These are phyloP conservation scores for Chaetodon auriga DNA, from an alignment of 2,113 vertebrate genomes.

Conservation along the genomic window DNA sequence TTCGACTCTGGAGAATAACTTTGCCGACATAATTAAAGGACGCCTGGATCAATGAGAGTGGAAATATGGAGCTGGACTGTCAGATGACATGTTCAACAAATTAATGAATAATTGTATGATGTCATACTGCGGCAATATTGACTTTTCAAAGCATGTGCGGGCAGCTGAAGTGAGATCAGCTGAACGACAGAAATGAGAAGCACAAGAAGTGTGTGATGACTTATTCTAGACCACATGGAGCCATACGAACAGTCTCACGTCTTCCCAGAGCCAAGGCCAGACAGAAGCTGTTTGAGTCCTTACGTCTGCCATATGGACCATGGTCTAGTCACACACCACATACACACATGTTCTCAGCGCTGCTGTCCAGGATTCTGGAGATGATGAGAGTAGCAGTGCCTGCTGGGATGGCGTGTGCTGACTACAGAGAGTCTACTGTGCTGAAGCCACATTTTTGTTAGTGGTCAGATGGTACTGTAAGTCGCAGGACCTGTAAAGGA, in stretches of 20 bases:
- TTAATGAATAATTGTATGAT: constrained; percentile 20
- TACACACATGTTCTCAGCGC: constrained; percentile 51
- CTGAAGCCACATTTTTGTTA: constrained; percentile 36
- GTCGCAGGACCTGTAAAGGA: constrained; percentile 5
- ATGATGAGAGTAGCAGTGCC: constrained; percentile 82
- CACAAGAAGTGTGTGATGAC: constrained; percentile 43
- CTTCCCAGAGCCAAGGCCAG: constrained; percentile 69
- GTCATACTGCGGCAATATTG: constrained; percentile 22
- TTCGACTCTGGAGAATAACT: background rate
- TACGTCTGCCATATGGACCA: constrained; percentile 60
- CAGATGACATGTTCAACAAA: constrained; percentile 14
- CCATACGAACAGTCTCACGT: constrained; percentile 30
- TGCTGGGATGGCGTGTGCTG: constrained; percentile 66
- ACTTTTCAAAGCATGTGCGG: constrained; percentile 27
- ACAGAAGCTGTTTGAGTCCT: constrained; percentile 68
- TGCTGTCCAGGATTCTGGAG: constrained; percentile 61
- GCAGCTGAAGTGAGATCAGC: constrained; percentile 53
- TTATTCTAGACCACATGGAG: constrained; percentile 66
- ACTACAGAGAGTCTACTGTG: constrained; percentile 64
- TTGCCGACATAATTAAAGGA: background rate
- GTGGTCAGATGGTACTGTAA: constrained; percentile 43
- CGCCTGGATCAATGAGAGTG: background rate
- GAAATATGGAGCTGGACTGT: constrained; percentile 12
- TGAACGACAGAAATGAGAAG: constrained; percentile 44
- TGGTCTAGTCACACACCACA: constrained; percentile 21